These are phyloP conservation scores for crab-eating macaque (Macaca fascicularis) DNA, from an alignment of 2,113 vertebrate species.

Conservation along the genomic window DNA sequence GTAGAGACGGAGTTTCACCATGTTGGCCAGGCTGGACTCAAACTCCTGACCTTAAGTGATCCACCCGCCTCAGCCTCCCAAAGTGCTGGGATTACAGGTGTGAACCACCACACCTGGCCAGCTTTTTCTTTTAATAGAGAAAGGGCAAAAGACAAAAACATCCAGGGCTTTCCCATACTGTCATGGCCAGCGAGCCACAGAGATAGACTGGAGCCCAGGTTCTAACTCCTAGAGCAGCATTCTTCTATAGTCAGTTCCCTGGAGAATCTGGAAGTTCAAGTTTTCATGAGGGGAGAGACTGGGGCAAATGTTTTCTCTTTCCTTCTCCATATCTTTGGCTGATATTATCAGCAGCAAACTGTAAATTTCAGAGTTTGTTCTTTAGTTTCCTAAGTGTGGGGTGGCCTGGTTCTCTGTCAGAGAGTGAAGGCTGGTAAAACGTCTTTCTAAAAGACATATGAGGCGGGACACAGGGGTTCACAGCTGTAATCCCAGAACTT, in stretches of 20 bases:
- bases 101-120: no score
- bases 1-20: no score
- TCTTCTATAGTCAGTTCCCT: not conserved
- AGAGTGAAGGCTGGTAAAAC: not conserved
- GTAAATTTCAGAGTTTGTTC: not conserved
- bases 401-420: not conserved
- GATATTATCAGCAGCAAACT: not conserved
- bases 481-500: no score
- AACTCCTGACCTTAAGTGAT: no score
- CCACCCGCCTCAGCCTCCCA: no score
- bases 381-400: not conserved
- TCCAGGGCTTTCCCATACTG: not conserved
- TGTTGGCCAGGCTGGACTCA: no score
- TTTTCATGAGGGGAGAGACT: not conserved
- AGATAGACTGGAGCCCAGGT: not conserved
- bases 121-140: no score
- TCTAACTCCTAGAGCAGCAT: not conserved
- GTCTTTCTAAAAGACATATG: not conserved
- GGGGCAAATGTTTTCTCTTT: not conserved
- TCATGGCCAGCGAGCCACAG: not conserved
- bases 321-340: not conserved
- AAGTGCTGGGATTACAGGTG: no score
- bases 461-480: not conserved
- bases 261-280: not conserved
- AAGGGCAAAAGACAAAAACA: not conserved